phyloP scores from a whole-genome alignment of 1,140 invertebrate genomes.

The Macrocentrus cingulum region DNA sequence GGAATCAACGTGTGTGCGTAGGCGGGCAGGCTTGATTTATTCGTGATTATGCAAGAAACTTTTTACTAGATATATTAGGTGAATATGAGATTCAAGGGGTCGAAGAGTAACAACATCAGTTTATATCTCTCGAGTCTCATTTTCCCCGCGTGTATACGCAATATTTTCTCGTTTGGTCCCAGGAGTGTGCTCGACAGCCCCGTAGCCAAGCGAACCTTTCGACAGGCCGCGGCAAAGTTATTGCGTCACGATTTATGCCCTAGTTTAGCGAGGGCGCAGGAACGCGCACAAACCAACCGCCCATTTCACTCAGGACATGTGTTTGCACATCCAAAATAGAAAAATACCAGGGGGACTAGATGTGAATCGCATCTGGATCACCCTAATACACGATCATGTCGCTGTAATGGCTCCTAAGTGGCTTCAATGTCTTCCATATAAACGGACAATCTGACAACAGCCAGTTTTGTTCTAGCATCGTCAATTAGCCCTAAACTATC shows the following conservation, averaged over 20 bases:
- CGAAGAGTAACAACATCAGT: neutral
- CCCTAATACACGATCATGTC: too few relatives aligned
- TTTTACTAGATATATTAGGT: neutral
- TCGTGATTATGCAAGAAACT: slow-evolving; percentile 7
- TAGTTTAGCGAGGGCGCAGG: neutral
- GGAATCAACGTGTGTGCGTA: slow-evolving; percentile 20
- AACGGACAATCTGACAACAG: too few relatives aligned
- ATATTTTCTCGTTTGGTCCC: slow-evolving; percentile 4
- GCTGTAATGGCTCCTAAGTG: too few relatives aligned
- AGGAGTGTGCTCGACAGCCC: slow-evolving; percentile 3
- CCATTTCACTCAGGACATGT: neutral
- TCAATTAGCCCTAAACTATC: too few relatives aligned
- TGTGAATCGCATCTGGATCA: too few relatives aligned
- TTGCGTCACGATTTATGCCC: slow-evolving; percentile 15
- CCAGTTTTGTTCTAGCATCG: too few relatives aligned
- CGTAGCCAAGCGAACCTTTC: neutral
- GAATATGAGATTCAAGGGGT: slow-evolving; percentile 7
- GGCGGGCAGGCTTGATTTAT: slow-evolving; percentile 27
- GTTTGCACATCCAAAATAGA: too few relatives aligned
- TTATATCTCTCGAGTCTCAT: neutral
- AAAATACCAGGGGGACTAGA: too few relatives aligned
- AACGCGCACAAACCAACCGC: neutral
- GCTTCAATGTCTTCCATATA: too few relatives aligned
- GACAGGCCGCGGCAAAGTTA: neutral
- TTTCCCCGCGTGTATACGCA: neutral